phyloP scores from a whole-genome alignment of 30 jellyfish, hydroid and myxozoan genomes.

The Clytia hemisphaerica region DNA sequence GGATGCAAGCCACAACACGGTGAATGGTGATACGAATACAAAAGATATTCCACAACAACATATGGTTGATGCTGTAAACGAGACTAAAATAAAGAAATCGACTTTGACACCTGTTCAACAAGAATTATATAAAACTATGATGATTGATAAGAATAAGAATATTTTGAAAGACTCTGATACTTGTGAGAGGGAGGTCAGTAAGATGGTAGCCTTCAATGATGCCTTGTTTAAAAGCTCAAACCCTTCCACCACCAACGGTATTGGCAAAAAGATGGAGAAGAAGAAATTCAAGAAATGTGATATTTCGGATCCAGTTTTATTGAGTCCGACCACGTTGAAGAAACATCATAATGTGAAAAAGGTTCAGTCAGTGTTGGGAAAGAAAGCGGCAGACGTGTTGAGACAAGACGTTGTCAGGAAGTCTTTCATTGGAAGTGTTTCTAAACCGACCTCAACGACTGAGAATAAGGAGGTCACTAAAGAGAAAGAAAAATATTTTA shows the following conservation, averaged over 20 bases:
- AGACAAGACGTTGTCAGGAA: no score
- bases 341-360: slow-evolving; percentile 20
- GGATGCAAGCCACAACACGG: no score
- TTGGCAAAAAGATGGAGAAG: slow-evolving; percentile 1
- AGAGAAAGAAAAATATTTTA: background rate
- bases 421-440: no score
- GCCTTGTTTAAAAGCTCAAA: slow-evolving; percentile 6
- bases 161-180: slow-evolving; percentile 2
- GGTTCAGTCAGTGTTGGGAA: slow-evolving; percentile 7
- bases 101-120: no score
- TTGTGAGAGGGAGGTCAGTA: background rate
- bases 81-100: no score
- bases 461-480: background rate
- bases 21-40: no score
- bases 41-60: no score
- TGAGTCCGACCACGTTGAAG: slow-evolving; percentile 4
- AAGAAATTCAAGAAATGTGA: slow-evolving; percentile 8
- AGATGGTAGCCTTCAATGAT: slow-evolving; percentile 19
- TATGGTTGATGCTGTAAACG: no score
- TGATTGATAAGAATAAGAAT: background rate
- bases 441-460: background rate
- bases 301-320: slow-evolving; percentile 28
- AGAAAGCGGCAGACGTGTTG: slow-evolving; percentile 12
- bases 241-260: background rate
- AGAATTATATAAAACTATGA: background rate